Evolutionary conservation across 2,113 vertebrate species (phyloP), one percentile per base, ranked within the genome.

Genomic region (Tychaedon coryphoeus): DNA sequence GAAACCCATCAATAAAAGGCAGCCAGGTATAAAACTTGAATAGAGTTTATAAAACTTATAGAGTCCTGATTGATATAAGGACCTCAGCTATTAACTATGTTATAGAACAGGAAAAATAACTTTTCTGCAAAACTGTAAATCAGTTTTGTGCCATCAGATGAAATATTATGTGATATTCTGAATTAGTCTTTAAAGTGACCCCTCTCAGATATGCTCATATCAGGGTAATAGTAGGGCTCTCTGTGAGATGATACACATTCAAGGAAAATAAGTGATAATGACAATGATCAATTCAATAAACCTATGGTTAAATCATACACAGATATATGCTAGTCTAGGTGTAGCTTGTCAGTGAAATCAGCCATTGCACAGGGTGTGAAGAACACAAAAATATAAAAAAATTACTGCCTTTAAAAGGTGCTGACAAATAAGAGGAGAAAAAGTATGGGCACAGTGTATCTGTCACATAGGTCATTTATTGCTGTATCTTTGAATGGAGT

Each of bases 271-370:
- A 89, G 36, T 73, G 42, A 76, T 86, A 87, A 94, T 92, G 81
- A 69, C 40, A 43, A 40, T 87, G 19, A 61, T 90, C 0, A 0
- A 60, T 77, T 87, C 74, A 92, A 78, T 92, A 86, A 95, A 88
- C 70, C 47, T 45, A 25, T 29, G 60, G 33, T 96, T 95, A 88
- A 94, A 76, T n/a, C 14, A 80, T 26, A 86, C 28, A 77, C 24
- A 94, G 34, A 79, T 72, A 82, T 50, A 92, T 89, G 53, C 56
- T 65, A 94, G 36, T 36, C 57, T 92, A 76, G 90, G 81, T 60
- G 82, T 88, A 93, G 47, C 60, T 87, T 95, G 58, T 61, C 78
- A 92, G 74, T 86, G 26, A 95, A 89, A 94, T 75, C 71, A 62
- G 53, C 19, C 56, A 42, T 47, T 33, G 42, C 24, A 11, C 76